Percentiles rank a stretch among this genome's conserved stretches.
Evolutionary conservation across 2,888 invertebrate species (phyloP).

Genomic region (Brachyptera putata): DNA sequence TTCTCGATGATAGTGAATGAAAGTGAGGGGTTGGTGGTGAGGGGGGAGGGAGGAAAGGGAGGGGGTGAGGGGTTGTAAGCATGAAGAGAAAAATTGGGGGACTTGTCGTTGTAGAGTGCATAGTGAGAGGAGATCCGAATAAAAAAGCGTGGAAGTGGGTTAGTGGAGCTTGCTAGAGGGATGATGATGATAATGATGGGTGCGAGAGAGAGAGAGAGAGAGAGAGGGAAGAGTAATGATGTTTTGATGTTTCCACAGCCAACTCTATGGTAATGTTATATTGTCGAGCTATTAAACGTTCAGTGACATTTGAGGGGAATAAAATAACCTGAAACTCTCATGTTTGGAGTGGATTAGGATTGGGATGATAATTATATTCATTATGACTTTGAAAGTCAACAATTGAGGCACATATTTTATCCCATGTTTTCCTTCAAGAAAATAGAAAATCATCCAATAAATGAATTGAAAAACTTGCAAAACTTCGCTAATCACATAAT

Average conservation of each 20-base stretch:
- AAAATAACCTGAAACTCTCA: too few species aligned
- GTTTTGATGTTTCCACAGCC: not conserved
- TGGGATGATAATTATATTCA: too few species aligned
- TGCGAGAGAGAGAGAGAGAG: not conserved
- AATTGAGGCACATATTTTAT: too few species aligned
- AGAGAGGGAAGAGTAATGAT: not conserved
- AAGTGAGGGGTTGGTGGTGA: slow-evolving; percentile 15
- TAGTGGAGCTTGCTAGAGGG: not conserved
- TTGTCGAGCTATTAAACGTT: too few species aligned
- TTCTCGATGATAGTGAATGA: slow-evolving; percentile 23
- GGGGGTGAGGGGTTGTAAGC: slow-evolving; percentile 18
- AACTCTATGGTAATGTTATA: too few species aligned
- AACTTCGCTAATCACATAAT: too few species aligned
- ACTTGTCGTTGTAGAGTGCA: slow-evolving; percentile 27
- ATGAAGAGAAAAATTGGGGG: slow-evolving; percentile 33
- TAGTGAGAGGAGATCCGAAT: slow-evolving; percentile 16
- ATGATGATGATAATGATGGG: not conserved
- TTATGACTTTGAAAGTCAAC: too few species aligned
- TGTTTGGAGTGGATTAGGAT: too few species aligned
- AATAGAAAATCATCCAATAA: too few species aligned
- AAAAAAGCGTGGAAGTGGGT: slow-evolving; percentile 15
- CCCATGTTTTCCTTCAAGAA: too few species aligned
- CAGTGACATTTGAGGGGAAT: too few species aligned
- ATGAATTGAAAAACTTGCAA: too few species aligned
- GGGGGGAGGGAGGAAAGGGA: slow-evolving; percentile 12